Evolutionary conservation across 2,888 invertebrate species (phyloP), one percentile per base, ranked within the genome.

Genomic region (Brenthis hecate): DNA sequence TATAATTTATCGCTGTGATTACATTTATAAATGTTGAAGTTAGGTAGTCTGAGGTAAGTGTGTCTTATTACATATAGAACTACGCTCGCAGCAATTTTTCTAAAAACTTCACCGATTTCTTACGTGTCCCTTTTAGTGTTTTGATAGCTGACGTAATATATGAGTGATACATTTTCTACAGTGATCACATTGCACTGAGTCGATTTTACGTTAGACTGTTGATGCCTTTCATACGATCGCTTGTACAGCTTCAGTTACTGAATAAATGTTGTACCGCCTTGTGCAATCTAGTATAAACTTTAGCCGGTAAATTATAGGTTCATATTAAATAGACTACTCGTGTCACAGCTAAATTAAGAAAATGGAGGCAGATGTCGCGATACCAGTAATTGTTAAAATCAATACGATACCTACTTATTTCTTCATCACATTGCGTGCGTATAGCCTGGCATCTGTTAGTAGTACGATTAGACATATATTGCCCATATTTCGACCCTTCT

Each of bases 1-100:
- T 88, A 86, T 91, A 88, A 89, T 91, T 91, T 89, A 88, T 86
- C 87, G 88, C 90, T 91, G 91, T 92, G 90, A 92, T 92, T 91
- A 91, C 88, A 89, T 88, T 86, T 89, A 87, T 89, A 86, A 85
- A 85, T 85, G 85, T 88, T 89, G 83, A 85, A 85, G 81, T 84
- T 83, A 80, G 78, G 80, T 86, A 86, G 85, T 83, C 82, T 84
- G 83, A 83, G 74, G 80, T 84, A 83, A 83, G 85, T 83, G 84
- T 82, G 84, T 85, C 84, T 85, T 84, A 82, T 82, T 83, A 83
- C 80, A 76, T 80, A 74, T 80, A 77, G 83, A 81, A 76, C 80
- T 81, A 82, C 83, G 80, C 78, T 81, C 80, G 78, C 78, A 77
- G 81, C 83, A 81, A 84, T 79, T 82, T 81, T 82, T 79, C 75